These are phyloP conservation scores for Eudyptes chrysolophus DNA, from an alignment of 2,113 vertebrate genomes.

Conservation along the genomic window DNA sequence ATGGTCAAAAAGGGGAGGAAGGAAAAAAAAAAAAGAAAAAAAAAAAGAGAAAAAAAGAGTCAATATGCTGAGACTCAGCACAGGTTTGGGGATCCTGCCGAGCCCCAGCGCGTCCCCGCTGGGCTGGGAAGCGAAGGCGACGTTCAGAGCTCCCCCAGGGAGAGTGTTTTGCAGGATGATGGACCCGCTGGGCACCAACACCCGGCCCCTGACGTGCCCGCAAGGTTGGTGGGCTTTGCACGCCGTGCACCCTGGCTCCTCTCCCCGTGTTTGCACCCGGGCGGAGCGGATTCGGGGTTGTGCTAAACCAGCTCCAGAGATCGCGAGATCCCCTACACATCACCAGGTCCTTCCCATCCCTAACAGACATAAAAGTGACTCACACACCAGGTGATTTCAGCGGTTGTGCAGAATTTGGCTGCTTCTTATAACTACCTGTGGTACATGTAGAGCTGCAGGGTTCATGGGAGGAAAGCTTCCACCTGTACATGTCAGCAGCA, in stretches of 20 bases:
- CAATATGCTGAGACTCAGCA: not conserved
- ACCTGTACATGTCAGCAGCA: constrained; percentile 96
- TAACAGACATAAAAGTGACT: constrained; percentile 54
- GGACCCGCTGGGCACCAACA: accelerated
- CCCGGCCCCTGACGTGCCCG: not conserved
- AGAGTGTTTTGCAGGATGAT: not conserved
- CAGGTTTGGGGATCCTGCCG: not conserved
- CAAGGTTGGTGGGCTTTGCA: not conserved
- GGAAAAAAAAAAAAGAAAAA: too few species aligned
- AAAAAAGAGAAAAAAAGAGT: too few species aligned
- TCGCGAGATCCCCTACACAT: not conserved
- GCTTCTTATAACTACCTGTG: constrained; percentile 81
- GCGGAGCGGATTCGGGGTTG: not conserved
- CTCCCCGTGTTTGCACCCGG: not conserved
- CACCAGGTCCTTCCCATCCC: constrained; percentile 33
- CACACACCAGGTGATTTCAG: constrained; percentile 58
- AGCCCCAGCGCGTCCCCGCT: not conserved
- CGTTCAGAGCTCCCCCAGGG: not conserved
- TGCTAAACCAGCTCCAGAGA: not conserved
- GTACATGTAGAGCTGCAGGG: constrained; percentile 97
- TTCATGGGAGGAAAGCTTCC: constrained; percentile 97
- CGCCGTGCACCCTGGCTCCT: not conserved
- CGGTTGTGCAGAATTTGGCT: constrained; percentile 34
- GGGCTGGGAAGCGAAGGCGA: not conserved
- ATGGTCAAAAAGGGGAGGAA: not conserved